Conservation (phyloP, 2,888 invertebrate genomes). For the Tanytarsus gracilentus region DNA sequence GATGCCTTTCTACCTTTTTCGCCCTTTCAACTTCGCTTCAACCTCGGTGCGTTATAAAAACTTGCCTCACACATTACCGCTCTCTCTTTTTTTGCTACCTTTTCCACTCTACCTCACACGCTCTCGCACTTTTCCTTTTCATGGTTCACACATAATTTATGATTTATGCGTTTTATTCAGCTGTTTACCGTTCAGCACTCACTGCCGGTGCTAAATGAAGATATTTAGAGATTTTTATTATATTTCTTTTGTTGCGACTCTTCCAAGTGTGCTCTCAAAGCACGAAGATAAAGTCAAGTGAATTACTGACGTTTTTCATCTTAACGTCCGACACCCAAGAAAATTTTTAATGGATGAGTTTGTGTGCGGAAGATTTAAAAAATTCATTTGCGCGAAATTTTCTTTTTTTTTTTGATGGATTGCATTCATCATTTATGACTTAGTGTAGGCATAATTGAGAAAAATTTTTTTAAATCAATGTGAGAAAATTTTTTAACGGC, state of each 20-base stretch:
- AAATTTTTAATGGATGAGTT: too few relatives aligned
- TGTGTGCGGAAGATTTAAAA: too few relatives aligned
- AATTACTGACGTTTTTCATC: too few relatives aligned
- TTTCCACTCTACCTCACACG: constrained; percentile 28
- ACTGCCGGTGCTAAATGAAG: constrained; percentile 6
- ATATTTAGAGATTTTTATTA: constrained; percentile 28
- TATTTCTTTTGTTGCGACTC: background rate
- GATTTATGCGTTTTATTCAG: constrained; percentile 27
- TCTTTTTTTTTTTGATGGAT: too few relatives aligned
- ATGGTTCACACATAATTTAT: constrained; percentile 28
- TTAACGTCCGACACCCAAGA: too few relatives aligned
- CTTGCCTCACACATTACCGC: background rate
- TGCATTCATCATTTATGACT: too few relatives aligned
- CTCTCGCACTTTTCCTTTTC: constrained; percentile 21
- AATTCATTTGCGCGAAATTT: too few relatives aligned
- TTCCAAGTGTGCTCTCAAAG: too few relatives aligned
- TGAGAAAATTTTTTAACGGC: too few relatives aligned
- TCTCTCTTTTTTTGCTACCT: background rate
- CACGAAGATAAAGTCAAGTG: too few relatives aligned
- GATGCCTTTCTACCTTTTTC: background rate
- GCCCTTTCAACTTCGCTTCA: background rate
- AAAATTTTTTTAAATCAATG: too few relatives aligned
- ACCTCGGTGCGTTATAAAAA: background rate
- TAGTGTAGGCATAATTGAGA: too few relatives aligned
- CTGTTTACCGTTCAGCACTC: constrained; percentile 11